A percentile compares a stretch with the other conserved stretches of the same genome.
phyloP scores from a whole-genome alignment of 2,888 invertebrate species.

The Eupithecia subumbrata region DNA sequence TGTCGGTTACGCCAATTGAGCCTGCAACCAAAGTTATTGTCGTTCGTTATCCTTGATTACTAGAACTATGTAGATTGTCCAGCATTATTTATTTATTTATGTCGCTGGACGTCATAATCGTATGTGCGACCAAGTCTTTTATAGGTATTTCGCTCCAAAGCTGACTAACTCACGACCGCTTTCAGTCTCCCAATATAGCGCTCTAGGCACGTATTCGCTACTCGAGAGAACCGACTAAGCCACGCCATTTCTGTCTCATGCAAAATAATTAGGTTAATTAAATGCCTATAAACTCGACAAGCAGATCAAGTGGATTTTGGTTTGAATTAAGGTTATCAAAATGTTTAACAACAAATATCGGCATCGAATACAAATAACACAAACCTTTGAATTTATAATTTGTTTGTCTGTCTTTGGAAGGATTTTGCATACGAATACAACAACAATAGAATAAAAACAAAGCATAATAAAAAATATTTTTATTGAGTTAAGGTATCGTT shows the following conservation, averaged over 20 bases:
- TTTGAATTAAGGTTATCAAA: neutral
- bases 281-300: neutral
- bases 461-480: neutral
- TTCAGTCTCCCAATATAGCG: neutral
- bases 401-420: neutral
- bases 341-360: neutral
- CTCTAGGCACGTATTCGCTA: neutral
- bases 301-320: neutral
- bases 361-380: neutral
- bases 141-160: neutral
- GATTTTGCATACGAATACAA: neutral
- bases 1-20: too few species aligned
- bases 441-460: neutral
- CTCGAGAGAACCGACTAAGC: neutral
- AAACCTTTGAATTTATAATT: neutral
- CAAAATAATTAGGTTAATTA: neutral
- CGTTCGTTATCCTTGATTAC: too few species aligned
- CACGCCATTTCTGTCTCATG: neutral
- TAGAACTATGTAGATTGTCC: too few species aligned
- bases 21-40: too few species aligned
- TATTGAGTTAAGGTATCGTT: neutral
- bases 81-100: too few species aligned
- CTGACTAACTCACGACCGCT: neutral
- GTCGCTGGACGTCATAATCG: too few species aligned
- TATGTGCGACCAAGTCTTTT: too few species aligned